phyloP scores from a whole-genome alignment of 1,140 invertebrate species.

The Ceratina japonica region DNA sequence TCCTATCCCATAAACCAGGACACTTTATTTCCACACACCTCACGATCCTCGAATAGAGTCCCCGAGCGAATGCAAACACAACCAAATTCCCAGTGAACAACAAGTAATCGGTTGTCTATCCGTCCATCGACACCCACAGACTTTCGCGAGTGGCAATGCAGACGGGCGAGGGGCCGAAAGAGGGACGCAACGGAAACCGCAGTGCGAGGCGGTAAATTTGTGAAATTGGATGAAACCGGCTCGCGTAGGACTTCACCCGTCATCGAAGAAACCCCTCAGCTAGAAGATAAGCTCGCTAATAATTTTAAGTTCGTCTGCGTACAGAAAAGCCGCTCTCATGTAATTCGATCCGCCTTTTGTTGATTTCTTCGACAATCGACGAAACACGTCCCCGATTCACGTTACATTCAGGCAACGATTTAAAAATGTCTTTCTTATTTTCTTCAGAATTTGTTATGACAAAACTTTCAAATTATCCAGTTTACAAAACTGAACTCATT shows the following conservation, averaged over 20 bases:
- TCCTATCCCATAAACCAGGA: background rate
- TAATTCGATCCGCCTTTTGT: constrained; percentile 36
- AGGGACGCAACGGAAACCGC: constrained; percentile 3
- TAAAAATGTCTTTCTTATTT: background rate
- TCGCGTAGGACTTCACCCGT: constrained; percentile 46
- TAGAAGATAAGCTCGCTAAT: constrained; percentile 32
- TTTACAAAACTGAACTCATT: no score
- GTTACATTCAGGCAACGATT: background rate
- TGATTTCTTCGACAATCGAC: constrained; percentile 2
- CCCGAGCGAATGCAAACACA: background rate
- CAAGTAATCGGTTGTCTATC: background rate
- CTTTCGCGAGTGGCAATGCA: background rate
- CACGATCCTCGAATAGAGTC: background rate
- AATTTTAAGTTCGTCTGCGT: constrained; percentile 17
- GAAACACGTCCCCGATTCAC: constrained; percentile 2
- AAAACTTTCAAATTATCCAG: no score
- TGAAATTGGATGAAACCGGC: constrained; percentile 50
- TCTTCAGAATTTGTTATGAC: background rate
- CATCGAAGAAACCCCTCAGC: constrained; percentile 44
- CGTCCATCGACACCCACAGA: background rate
- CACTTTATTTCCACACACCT: background rate
- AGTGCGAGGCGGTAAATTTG: constrained; percentile 21
- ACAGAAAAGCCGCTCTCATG: constrained; percentile 21
- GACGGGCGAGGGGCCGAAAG: background rate
- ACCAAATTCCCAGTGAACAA: background rate